These are phyloP conservation scores for Dryococelus australis DNA, from an alignment of 2,888 invertebrate genomes.

Conservation along the genomic window DNA sequence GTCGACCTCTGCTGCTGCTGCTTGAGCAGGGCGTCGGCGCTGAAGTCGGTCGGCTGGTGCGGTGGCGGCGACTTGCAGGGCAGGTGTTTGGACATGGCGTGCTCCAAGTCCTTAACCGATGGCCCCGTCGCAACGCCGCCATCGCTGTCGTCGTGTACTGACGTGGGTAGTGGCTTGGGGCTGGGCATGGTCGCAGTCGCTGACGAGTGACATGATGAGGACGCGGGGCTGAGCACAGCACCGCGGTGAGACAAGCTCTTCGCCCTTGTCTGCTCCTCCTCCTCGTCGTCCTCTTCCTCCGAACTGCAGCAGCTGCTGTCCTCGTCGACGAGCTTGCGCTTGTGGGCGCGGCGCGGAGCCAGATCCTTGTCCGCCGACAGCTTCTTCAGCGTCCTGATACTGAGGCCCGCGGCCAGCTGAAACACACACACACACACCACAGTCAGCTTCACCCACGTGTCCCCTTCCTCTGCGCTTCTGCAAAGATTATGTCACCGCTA, in stretches of 20 bases:
- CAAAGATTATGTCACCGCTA: background rate
- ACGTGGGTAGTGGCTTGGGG: conserved; percentile 55
- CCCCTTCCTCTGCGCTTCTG: conserved; percentile 50
- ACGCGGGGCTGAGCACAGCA: conserved; percentile 66
- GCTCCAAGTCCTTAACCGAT: conserved; percentile 91
- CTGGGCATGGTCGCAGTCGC: conserved; percentile 51
- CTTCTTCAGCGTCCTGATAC: conserved; percentile 41
- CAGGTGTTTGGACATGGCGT: conserved; percentile 95
- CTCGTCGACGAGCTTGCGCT: conserved; percentile 66
- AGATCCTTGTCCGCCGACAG: conserved; percentile 42
- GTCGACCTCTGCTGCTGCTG: conserved; percentile 81
- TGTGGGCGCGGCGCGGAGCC: conserved; percentile 61
- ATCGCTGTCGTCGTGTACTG: conserved; percentile 44
- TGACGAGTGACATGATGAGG: conserved; percentile 70
- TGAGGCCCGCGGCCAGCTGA: conserved; percentile 45
- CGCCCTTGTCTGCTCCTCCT: conserved; percentile 52
- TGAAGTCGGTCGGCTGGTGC: conserved; percentile 85
- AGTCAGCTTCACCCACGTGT: conserved; percentile 45
- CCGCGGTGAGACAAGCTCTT: conserved; percentile 58
- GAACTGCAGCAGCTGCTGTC: conserved; percentile 59
- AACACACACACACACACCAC: conserved; percentile 24
- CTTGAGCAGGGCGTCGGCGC: conserved; percentile 83
- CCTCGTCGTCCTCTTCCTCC: conserved; percentile 63
- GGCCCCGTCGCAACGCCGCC: conserved; percentile 51
- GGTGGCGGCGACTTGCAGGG: conserved; percentile 62